phyloP scores from a whole-genome alignment of 2,797 vertebrate genomes.

The Tinamus major region DNA sequence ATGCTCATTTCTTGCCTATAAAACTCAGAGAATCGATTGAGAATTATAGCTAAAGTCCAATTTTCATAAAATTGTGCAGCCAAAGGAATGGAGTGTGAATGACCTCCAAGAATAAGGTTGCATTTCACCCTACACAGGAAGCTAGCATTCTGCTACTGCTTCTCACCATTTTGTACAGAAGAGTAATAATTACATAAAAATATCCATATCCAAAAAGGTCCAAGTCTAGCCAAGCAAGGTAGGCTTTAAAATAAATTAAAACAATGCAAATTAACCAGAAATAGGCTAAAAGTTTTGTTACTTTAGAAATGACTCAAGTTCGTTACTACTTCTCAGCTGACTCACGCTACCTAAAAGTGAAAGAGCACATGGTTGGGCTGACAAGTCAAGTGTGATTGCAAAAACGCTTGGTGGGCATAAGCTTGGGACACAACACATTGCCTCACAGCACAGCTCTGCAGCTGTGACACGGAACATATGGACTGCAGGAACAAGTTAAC shows the following conservation, averaged over 20 bases:
- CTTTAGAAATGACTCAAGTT: background rate
- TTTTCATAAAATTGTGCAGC: background rate
- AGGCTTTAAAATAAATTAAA: background rate
- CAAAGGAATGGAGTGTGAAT: background rate
- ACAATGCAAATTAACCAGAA: background rate
- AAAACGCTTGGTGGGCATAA: background rate
- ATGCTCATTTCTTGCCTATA: background rate
- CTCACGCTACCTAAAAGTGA: background rate
- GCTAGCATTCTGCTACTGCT: background rate
- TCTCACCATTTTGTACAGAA: background rate
- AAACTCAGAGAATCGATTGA: background rate
- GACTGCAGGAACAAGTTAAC: background rate
- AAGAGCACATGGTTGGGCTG: background rate
- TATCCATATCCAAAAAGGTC: background rate
- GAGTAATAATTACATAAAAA: background rate
- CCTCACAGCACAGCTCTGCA: background rate
- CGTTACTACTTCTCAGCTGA: background rate
- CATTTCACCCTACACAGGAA: background rate
- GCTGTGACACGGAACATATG: background rate
- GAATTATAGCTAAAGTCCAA: background rate
- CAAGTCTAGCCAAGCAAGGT: background rate
- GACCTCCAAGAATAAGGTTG: background rate
- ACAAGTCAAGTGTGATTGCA: background rate
- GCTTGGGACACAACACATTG: background rate
- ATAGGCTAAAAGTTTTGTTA: background rate